Evolutionary conservation across 2,113 vertebrate species (phyloP).

Genomic region (Tamias sibiricus): DNA sequence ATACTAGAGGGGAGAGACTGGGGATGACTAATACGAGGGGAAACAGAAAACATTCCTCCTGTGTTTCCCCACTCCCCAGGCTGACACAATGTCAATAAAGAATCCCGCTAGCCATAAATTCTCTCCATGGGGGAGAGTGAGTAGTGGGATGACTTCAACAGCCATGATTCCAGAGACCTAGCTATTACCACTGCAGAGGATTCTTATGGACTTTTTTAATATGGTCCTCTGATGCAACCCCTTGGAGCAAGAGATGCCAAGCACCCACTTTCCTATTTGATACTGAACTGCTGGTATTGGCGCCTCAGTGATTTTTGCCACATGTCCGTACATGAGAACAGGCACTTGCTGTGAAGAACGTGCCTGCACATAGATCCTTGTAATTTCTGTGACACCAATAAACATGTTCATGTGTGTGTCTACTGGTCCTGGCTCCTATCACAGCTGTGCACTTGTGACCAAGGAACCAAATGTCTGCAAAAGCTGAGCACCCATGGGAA

Average conservation of each 20-base stretch:
- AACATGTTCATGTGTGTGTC: not conserved
- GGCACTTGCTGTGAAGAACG: not conserved
- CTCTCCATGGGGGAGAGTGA: not conserved
- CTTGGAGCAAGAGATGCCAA: not conserved
- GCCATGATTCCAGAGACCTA: not conserved
- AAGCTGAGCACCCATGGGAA: not conserved
- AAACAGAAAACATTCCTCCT: not conserved
- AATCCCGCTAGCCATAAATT: not conserved
- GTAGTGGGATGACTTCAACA: not conserved
- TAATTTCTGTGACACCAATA: not conserved
- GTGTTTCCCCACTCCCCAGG: not conserved
- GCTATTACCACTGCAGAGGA: not conserved
- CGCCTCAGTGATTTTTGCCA: not conserved
- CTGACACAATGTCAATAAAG: not conserved
- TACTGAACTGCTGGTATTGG: not conserved
- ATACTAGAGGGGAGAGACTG: not conserved
- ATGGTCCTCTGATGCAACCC: no score
- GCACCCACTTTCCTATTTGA: not conserved
- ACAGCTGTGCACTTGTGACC: not conserved
- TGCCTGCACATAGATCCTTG: not conserved
- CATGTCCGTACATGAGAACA: not conserved
- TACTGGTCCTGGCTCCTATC: not conserved
- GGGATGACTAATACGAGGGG: not conserved
- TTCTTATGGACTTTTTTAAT: not conserved
- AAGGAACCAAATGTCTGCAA: not conserved